Evolutionary conservation across 2,888 invertebrate genomes (phyloP).

Genomic region (Andrena minutula): DNA sequence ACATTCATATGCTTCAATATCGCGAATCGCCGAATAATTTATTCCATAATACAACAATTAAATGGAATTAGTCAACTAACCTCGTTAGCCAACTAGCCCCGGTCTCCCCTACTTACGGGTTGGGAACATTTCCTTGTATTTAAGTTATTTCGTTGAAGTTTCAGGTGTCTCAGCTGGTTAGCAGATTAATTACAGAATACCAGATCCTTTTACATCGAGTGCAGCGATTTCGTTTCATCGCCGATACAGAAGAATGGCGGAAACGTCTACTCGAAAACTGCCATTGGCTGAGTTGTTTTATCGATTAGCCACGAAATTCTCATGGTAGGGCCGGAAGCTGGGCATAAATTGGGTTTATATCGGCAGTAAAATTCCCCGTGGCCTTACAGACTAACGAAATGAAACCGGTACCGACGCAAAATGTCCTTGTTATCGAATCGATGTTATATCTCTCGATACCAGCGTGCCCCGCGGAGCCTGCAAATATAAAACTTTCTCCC

Average conservation of each 20-base stretch:
- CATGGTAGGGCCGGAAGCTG: constrained; percentile 53
- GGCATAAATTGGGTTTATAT: constrained; percentile 63
- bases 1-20: too few species aligned
- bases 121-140: not conserved
- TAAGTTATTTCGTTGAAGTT: not conserved
- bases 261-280: constrained; percentile 43
- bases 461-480: not conserved
- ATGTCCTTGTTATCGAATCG: constrained; percentile 31
- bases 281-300: constrained; percentile 47
- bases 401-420: constrained; percentile 53
- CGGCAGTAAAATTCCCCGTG: constrained; percentile 58
- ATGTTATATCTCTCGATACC: constrained; percentile 48
- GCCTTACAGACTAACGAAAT: constrained; percentile 48
- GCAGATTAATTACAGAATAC: not conserved
- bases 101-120: too few species aligned
- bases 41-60: too few species aligned
- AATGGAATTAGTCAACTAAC: too few species aligned
- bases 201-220: not conserved
- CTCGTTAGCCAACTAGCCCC: too few species aligned
- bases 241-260: constrained; percentile 51
- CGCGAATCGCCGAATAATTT: too few species aligned
- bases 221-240: constrained; percentile 36
- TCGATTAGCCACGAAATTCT: constrained; percentile 61
- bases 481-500: constrained; percentile 1
- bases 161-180: not conserved